Percentiles rank a stretch among this genome's conserved stretches.
These are phyloP conservation scores for Parauchenoglanis ngamensis DNA, from an alignment of 2,797 vertebrate genomes.

Conservation along the genomic window DNA sequence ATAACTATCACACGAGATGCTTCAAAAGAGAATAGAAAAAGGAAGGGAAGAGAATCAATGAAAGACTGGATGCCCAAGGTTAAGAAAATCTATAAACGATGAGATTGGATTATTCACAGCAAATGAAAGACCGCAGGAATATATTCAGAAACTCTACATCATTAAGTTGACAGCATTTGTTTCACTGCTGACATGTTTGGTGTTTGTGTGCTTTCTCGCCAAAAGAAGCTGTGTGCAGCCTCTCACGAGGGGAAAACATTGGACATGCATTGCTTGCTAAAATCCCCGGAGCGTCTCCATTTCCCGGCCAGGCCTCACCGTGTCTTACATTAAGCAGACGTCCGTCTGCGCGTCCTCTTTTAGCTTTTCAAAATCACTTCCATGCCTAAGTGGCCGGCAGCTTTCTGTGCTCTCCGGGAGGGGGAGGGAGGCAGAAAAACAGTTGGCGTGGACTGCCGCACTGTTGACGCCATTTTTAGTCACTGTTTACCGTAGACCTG, in stretches of 20 bases:
- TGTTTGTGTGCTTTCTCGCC: slow-evolving; percentile 56
- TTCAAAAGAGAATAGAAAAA: slow-evolving; percentile 6
- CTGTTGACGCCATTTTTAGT: slow-evolving; percentile 42
- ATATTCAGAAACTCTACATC: background rate
- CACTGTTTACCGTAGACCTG: slow-evolving; percentile 36
- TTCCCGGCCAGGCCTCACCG: slow-evolving; percentile 63
- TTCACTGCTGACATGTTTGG: slow-evolving; percentile 40
- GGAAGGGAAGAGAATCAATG: background rate
- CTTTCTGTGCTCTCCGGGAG: slow-evolving; percentile 47
- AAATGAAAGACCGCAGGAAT: background rate
- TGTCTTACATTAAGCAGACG: slow-evolving; percentile 69
- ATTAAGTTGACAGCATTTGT: slow-evolving; percentile 15
- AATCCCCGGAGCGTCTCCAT: slow-evolving; percentile 65
- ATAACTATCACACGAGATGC: slow-evolving; percentile 11
- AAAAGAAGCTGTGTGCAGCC: slow-evolving; percentile 60
- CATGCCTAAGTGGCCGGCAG: slow-evolving; percentile 60
- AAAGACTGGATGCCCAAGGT: slow-evolving; percentile 3
- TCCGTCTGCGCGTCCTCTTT: slow-evolving; percentile 61
- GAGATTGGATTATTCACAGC: slow-evolving; percentile 10
- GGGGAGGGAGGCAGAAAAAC: slow-evolving; percentile 33
- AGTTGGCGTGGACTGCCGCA: slow-evolving; percentile 48
- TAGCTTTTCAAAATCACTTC: slow-evolving; percentile 65
- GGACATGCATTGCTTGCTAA: slow-evolving; percentile 68
- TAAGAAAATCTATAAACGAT: background rate
- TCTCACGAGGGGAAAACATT: slow-evolving; percentile 63